A percentile compares a stretch with the other conserved stretches of the same genome.
These are phyloP conservation scores for Biston stratarius DNA, from an alignment of 2,888 invertebrate species.

Conservation along the genomic window DNA sequence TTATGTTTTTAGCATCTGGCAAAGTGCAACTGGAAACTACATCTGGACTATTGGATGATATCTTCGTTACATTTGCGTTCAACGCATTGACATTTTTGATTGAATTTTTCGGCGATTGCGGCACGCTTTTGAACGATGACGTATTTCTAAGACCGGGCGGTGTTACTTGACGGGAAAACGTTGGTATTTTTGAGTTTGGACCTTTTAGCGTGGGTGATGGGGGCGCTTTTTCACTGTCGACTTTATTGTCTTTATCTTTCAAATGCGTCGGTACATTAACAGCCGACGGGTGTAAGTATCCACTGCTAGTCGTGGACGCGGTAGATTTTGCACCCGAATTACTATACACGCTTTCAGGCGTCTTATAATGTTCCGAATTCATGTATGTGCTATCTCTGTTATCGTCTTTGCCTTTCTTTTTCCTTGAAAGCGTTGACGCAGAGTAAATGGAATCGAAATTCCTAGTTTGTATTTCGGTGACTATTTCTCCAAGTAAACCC, in stretches of 20 bases:
- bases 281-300: constrained; percentile 91
- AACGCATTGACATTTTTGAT: constrained; percentile 61
- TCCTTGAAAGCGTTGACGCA: constrained; percentile 89
- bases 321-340: constrained; percentile 88
- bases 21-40: constrained; percentile 90
- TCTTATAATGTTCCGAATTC: constrained; percentile 87
- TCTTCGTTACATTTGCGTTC: constrained; percentile 55
- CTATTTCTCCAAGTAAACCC: constrained; percentile 94
- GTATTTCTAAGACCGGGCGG: constrained; percentile 83
- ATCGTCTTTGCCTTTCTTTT: constrained; percentile 84
- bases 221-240: constrained; percentile 70
- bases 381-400: constrained; percentile 86
- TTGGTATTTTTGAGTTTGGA: constrained; percentile 78
- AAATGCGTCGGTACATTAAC: constrained; percentile 87
- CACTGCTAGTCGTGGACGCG: constrained; percentile 89
- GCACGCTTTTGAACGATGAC: constrained; percentile 74
- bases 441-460: constrained; percentile 96
- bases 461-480: constrained; percentile 94
- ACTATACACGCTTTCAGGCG: constrained; percentile 88
- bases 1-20: constrained; percentile 78
- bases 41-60: constrained; percentile 88
- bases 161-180: constrained; percentile 77
- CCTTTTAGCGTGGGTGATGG: constrained; percentile 76
- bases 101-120: constrained; percentile 72
- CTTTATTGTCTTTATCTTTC: constrained; percentile 59